Percentiles rank a stretch among this genome's conserved stretches.
Conservation (phyloP, 1,140 invertebrate species). For the Sinella curviseta region DNA sequence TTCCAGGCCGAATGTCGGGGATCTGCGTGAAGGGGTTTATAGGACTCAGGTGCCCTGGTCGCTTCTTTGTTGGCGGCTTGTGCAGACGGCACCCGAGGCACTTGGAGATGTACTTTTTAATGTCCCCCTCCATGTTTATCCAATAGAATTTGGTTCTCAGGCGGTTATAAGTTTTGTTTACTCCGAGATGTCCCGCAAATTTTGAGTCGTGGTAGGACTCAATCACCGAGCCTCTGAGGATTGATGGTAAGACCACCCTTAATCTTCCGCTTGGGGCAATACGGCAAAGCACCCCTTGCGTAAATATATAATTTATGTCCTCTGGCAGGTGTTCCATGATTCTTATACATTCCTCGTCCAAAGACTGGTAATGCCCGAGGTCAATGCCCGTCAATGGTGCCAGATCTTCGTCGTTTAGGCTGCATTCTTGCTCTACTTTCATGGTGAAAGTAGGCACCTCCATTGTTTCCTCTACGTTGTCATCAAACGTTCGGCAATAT, state of each 20-base stretch:
- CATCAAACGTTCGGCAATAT: not conserved
- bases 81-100: slow-evolving; percentile 14
- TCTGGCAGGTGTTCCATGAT: not conserved
- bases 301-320: not conserved
- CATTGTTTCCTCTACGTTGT: slow-evolving; percentile 8
- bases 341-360: slow-evolving; percentile 2
- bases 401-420: not conserved
- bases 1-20: not conserved
- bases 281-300: not conserved
- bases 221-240: slow-evolving; percentile 11
- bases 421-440: not conserved
- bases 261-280: not conserved
- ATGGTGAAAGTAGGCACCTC: slow-evolving; percentile 6
- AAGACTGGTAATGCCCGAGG: not conserved
- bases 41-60: slow-evolving; percentile 8
- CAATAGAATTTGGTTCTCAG: slow-evolving; percentile 20
- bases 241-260: not conserved
- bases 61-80: slow-evolving; percentile 11
- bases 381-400: not conserved
- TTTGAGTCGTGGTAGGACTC: slow-evolving; percentile 4
- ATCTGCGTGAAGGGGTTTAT: slow-evolving; percentile 8
- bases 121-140: not conserved
- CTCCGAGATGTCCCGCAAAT: slow-evolving; percentile 22
- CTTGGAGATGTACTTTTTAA: slow-evolving; percentile 11
- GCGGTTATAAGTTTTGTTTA: slow-evolving; percentile 6